Base-by-base conservation (phyloP, 1,140 invertebrate genomes). In the Euwallacea similis region DNA sequence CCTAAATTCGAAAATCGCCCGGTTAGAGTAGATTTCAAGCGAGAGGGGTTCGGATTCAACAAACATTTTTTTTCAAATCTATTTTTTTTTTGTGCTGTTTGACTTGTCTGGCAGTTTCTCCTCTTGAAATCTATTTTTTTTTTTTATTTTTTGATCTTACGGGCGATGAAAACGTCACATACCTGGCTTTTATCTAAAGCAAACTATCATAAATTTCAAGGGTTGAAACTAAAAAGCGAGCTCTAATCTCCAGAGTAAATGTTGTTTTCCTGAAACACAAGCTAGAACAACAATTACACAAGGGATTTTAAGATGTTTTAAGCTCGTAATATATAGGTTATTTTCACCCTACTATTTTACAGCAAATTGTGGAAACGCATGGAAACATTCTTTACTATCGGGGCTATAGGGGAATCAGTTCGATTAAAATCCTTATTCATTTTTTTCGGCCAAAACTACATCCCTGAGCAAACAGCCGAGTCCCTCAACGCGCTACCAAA, bases 1-100 rank as follows among this genome's bases (percentile, higher is more conserved):
- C 16, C 47, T 66, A 66, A 66, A 66, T 54, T 66, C 47, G 47
- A 53, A 66, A 54, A 66, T 66, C 63, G 63, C 53, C 54, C n/a
- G 63, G 63, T 13, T 54, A 54, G 33, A 66, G 47, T 42, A 53
- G 21, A 66, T 66, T 55, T 66, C 47, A 10, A 33, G 4, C 21
- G 4, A 33, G n/a, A n/a, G n/a, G n/a, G n/a, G n/a, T n/a, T n/a
- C n/a, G n/a, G n/a, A n/a, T n/a, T n/a, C n/a, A n/a, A n/a, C n/a
- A n/a, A n/a, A n/a, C n/a, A n/a, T 1, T 33, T 33, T 33, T 33
- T 33, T 33, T 33, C 46, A 50, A 50, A 11, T 11, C 1, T n/a
- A n/a, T n/a, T 2, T 50, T 2, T 50, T 13, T 10, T 11, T 50
- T 13, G 9, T 50, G 1, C 6, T 6, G 9, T 11, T 11, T 13